These are phyloP conservation scores for Ochropleura plecta DNA, from an alignment of 2,888 invertebrate species.

Conservation along the genomic window DNA sequence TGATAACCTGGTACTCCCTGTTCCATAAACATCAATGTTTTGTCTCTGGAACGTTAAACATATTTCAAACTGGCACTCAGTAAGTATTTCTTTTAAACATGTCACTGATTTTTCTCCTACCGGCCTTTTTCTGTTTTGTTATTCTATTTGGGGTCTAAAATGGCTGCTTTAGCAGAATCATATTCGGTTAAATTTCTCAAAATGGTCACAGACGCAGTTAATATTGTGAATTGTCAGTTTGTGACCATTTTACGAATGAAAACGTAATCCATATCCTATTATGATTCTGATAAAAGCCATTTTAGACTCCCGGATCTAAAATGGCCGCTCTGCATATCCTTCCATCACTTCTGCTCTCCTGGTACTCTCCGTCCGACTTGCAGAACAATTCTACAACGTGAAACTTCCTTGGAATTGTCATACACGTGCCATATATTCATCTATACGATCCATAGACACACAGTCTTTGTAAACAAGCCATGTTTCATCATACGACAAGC, in stretches of 20 bases:
- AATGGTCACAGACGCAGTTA: too few relatives aligned
- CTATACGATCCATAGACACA: slow-evolving; percentile 15
- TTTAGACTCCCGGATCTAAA: too few relatives aligned
- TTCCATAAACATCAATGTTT: too few relatives aligned
- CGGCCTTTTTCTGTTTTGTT: not conserved
- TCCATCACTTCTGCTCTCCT: not conserved
- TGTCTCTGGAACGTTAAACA: not conserved
- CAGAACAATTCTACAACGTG: not conserved
- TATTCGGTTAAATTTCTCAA: too few relatives aligned
- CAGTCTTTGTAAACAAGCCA: slow-evolving; percentile 39
- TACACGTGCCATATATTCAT: slow-evolving; percentile 24
- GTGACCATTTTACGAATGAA: too few relatives aligned
- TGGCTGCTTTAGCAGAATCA: too few relatives aligned
- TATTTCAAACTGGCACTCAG: not conserved
- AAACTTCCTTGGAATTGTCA: not conserved
- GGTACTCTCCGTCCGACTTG: not conserved
- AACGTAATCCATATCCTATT: too few relatives aligned
- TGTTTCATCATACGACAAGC: slow-evolving; percentile 45
- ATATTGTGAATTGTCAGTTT: too few relatives aligned
- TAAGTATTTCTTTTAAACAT: not conserved
- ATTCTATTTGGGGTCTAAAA: too few relatives aligned
- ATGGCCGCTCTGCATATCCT: too few relatives aligned
- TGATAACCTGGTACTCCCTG: not conserved
- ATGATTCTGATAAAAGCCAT: too few relatives aligned
- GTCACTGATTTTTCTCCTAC: not conserved